Evolutionary conservation across 2,113 vertebrate species (phyloP).

Genomic region (Litocranius walleri): DNA sequence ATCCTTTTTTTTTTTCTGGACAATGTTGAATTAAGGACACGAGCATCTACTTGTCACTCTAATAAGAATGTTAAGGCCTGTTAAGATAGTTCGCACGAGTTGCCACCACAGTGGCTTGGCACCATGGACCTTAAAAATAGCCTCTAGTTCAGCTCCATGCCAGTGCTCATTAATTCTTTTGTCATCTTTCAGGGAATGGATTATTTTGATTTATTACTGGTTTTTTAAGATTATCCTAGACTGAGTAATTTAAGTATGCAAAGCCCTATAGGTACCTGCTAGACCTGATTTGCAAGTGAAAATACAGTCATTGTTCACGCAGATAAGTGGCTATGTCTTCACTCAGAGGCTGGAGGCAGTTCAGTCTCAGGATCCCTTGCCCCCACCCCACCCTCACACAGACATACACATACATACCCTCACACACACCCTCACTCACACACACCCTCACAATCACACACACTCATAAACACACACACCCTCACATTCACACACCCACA

Average conservation of each 20-base stretch:
- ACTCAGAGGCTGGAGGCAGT: not conserved
- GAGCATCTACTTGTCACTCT: not conserved
- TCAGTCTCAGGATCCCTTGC: not conserved
- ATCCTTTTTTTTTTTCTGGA: not conserved
- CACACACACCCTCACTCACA: not conserved
- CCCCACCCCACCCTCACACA: not conserved
- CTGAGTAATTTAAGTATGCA: conserved; percentile 29
- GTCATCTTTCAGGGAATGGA: not conserved
- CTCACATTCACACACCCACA: not conserved
- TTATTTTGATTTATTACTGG: conserved; percentile 29
- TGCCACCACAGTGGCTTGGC: not conserved
- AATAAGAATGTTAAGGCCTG: not conserved
- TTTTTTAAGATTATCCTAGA: not conserved
- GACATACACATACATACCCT: not conserved
- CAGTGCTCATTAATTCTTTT: not conserved
- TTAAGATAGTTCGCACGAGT: not conserved
- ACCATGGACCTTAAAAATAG: not conserved
- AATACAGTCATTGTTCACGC: not conserved
- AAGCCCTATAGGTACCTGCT: not conserved
- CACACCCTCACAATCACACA: too few relatives aligned
- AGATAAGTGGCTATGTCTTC: not conserved
- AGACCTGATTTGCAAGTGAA: conserved; percentile 31
- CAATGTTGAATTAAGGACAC: not conserved
- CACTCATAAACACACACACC: too few relatives aligned
- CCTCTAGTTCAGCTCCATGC: not conserved